Evolutionary conservation across 1,140 invertebrate species (phyloP).

Genomic region (Parapsyche elsis): DNA sequence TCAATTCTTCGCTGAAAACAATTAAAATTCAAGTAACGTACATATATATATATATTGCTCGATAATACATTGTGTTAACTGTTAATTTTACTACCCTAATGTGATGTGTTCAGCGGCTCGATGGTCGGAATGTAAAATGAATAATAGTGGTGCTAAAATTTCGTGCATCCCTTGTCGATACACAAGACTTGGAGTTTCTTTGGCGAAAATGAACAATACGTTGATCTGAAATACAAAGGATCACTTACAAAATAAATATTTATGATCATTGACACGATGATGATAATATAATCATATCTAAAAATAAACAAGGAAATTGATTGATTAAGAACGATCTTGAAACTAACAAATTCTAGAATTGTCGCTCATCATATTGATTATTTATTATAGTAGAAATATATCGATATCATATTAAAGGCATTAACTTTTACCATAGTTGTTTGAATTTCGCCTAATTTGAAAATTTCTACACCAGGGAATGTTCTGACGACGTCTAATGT

Average conservation of each 20-base stretch:
- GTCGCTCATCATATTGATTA: not conserved
- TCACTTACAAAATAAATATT: not conserved
- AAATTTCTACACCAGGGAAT: slow-evolving; percentile 80
- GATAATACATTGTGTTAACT: too few species aligned
- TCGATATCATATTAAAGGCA: slow-evolving; percentile 59
- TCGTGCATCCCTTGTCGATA: slow-evolving; percentile 85
- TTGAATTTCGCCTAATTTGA: slow-evolving; percentile 71
- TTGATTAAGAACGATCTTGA: too few species aligned
- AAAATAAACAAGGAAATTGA: too few species aligned
- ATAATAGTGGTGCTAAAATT: slow-evolving; percentile 77
- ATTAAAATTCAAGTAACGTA: slow-evolving; percentile 26
- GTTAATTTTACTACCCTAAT: slow-evolving; percentile 38
- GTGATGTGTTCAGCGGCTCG: slow-evolving; percentile 63
- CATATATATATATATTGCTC: not conserved
- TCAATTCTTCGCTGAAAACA: slow-evolving; percentile 66
- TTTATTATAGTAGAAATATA: too few species aligned
- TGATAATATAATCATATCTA: too few species aligned
- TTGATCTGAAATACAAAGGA: slow-evolving; percentile 53
- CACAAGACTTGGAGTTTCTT: slow-evolving; percentile 73
- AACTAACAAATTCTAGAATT: not conserved
- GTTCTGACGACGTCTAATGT: slow-evolving; percentile 80
- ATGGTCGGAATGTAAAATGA: slow-evolving; percentile 78
- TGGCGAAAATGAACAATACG: slow-evolving; percentile 68
- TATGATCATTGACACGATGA: too few species aligned
- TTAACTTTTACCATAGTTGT: slow-evolving; percentile 77